phyloP scores from a whole-genome alignment of 2,888 invertebrate species.

The Eudemis profundana region DNA sequence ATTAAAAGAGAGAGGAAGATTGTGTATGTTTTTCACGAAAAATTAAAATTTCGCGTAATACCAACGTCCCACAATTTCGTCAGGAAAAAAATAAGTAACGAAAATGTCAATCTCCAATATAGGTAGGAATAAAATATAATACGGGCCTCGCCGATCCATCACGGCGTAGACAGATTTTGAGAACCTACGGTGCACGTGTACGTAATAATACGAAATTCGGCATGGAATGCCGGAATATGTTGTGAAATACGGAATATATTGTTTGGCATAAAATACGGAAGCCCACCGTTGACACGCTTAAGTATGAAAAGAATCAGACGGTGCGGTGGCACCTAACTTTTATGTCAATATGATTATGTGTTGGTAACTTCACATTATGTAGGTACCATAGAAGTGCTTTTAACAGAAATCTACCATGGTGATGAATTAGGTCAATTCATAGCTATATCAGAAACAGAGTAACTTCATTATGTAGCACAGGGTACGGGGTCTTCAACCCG shows the following conservation, averaged over 20 bases:
- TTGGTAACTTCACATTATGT: background rate
- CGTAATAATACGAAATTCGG: constrained; percentile 47
- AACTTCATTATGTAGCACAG: too few species aligned
- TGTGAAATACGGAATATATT: too few species aligned
- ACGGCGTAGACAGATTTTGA: constrained; percentile 54
- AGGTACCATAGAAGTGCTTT: too few species aligned
- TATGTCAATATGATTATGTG: too few species aligned
- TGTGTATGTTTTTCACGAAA: constrained; percentile 27
- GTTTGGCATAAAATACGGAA: constrained; percentile 27
- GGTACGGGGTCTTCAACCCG: too few species aligned
- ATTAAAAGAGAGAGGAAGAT: too few species aligned
- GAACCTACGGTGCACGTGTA: constrained; percentile 52
- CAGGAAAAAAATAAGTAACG: constrained; percentile 54
- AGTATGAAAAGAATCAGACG: background rate
- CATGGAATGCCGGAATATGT: constrained; percentile 22
- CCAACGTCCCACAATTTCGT: constrained; percentile 44
- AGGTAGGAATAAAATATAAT: constrained; percentile 59
- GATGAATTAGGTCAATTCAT: too few species aligned
- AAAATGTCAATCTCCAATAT: constrained; percentile 63
- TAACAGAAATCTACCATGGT: too few species aligned
- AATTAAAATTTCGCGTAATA: constrained; percentile 49
- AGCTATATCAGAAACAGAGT: too few species aligned
- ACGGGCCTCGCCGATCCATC: constrained; percentile 47
- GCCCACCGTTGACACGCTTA: background rate
- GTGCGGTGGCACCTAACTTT: background rate